Evolutionary conservation across 2,797 vertebrate species (phyloP), one percentile per base, ranked within the genome.

Genomic region (Euthynnus affinis): DNA sequence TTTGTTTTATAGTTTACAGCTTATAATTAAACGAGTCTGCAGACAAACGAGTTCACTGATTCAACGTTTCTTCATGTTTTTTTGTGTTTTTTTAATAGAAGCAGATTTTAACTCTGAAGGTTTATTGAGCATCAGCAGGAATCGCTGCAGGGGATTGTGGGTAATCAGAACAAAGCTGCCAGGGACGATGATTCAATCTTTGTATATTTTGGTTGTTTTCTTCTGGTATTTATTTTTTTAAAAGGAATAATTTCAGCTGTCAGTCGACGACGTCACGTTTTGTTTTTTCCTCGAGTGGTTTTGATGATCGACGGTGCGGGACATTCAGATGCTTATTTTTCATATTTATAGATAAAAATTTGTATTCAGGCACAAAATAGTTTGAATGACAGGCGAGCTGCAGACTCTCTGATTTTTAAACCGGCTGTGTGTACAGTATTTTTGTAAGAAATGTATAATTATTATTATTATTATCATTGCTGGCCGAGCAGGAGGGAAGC

Each of bases 401-500:
- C 77, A 42, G 49, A 37, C 34, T 37, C 34, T 9, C 34, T 37
- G 34, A 37, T 37, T 37, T 37, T 42, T 3, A 90, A 88, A 18
- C 51, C 73, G 74, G 74, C 82, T 77, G 87, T 87, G 87, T 95
- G 94, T 95, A 95, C 94, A 96, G 95, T 95, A 95, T 96, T 95
- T 95, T 95, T 95, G 75, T 88, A 93, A 93, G 87, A 91, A 91
- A 88, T 86, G 82, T 90, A 80, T 88, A 87, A 89, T 88, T 78
- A 74, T 64, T 63, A 89, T 88, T 78, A 74, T 64, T 63, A 52
- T 63, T 75, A 52, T 79, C 23, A 51, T 67, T 83, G 32, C 59
- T 67, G 83, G 80, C 67, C 18, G 18, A 63, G 75, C 70, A 34
- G 76, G 68, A 59, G 90, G 84, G 76, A 37, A 51, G 25, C 46